Conservation (phyloP, 2,113 vertebrate species). For the Pygoscelis antarcticus region DNA sequence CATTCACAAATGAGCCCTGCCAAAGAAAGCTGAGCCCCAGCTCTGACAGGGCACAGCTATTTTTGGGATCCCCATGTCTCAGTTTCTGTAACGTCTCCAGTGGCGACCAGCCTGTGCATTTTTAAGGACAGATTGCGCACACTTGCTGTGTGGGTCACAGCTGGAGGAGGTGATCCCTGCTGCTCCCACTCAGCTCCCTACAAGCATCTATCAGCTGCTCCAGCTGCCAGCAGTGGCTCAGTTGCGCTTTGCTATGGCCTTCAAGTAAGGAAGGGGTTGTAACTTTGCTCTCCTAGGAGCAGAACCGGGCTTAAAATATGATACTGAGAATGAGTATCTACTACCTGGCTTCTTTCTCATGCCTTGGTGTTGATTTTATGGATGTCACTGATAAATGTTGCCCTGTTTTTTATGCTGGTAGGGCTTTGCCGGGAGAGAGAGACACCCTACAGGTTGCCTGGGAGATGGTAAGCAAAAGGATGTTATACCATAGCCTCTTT, state of each 20-base stretch:
- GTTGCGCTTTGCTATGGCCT: background rate
- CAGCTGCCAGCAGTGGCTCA: background rate
- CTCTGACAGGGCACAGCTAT: background rate
- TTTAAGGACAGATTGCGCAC: background rate
- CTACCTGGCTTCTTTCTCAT: background rate
- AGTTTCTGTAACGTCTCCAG: background rate
- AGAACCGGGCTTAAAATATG: background rate
- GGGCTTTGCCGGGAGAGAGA: background rate
- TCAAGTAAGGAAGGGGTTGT: background rate
- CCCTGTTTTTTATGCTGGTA: background rate
- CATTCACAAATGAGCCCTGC: background rate
- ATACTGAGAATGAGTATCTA: background rate
- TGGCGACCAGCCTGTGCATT: background rate
- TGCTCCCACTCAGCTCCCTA: background rate
- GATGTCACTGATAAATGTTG: background rate
- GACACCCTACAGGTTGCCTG: background rate
- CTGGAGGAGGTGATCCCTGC: background rate
- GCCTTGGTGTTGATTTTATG: background rate
- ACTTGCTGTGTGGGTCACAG: background rate
- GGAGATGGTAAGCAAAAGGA: background rate
- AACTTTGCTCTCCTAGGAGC: background rate
- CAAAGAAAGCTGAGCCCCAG: background rate
- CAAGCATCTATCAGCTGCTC: background rate
- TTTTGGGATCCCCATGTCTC: background rate
- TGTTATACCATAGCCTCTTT: background rate